Base-by-base conservation (phyloP, 2,113 vertebrate species). In the Heterotilapia buettikoferi region DNA sequence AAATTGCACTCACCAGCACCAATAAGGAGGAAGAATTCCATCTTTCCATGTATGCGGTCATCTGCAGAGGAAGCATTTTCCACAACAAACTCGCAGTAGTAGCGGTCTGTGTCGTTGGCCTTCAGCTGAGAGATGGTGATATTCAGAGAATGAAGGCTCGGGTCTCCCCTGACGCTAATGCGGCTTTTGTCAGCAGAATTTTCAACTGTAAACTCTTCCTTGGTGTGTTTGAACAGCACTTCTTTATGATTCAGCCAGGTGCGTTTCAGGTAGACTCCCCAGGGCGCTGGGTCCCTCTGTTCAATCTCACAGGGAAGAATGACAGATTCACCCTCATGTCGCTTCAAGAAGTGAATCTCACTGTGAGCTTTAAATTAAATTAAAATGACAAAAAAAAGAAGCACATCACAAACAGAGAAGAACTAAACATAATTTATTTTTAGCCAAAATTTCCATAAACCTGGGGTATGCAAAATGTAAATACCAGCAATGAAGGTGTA, bases 1-100 rank as follows among this genome's bases (percentile, higher is more conserved):
- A 45, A 73, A 52, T 63, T 21, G 5, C 21, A 93, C 96, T 95
- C 90, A 96, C 96, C 91, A 7, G 29, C 26, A 6, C 26, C 45
- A 6, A 96, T 93, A 3, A 95, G 89, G 47, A 97, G 92, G 53
- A 96, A 82, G 83, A 94, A 95, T 3, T 95, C 90, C 0, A 29
- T 89, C 33, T 16, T 78, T 9, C 93, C 94, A 0, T 1, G 40
- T 7, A 90, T 5, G 0, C 0, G 14, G 0, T 7, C 2, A 31
- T 95, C 92, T 2, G 2, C 31, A 9, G 57, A 11, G 2, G 18
- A 2, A 3, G 2, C 1, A 3, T 12, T 81, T 0, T 5, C 4
- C 7, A 93, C 56, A 1, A 89, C 1, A 54, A 96, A 97, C 52
- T 91, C 88, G 1, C 96, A 97, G 87, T 19, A 4, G 92, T 96